Percentiles rank a stretch among this genome's conserved stretches.
phyloP scores from a whole-genome alignment of 2,113 vertebrate genomes.

The Lethenteron reissneri region DNA sequence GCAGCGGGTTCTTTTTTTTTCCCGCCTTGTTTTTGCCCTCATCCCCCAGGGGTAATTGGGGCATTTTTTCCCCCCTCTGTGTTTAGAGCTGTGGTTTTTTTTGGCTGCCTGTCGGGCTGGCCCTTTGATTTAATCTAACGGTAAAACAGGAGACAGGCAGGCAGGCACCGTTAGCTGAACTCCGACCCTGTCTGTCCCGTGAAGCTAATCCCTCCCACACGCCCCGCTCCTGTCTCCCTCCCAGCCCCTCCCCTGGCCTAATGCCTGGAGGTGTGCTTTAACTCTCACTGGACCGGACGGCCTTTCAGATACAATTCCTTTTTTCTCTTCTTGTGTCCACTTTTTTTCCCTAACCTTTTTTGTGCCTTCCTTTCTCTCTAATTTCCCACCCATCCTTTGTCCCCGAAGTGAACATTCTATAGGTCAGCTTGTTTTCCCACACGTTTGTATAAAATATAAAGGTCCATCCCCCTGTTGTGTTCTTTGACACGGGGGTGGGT shows the following conservation, averaged over 20 bases:
- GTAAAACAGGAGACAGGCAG: constrained; percentile 5
- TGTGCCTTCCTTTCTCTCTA: background rate
- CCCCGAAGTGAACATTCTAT: background rate
- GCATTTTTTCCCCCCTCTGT: too few relatives aligned
- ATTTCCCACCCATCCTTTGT: constrained; percentile 1
- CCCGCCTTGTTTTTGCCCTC: too few relatives aligned
- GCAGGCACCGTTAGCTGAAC: constrained; percentile 6
- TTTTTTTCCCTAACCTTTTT: constrained; percentile 1
- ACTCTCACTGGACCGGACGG: constrained; percentile 5
- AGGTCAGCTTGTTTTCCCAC: too few relatives aligned
- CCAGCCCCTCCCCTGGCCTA: background rate
- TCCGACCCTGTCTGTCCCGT: constrained; percentile 4
- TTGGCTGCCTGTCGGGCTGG: background rate
- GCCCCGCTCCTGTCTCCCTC: constrained; percentile 1
- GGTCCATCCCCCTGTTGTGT: too few relatives aligned
- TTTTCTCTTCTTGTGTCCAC: background rate
- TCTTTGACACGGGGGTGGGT: too few relatives aligned
- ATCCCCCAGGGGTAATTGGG: too few relatives aligned
- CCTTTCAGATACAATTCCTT: constrained; percentile 6
- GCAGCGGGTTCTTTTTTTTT: too few relatives aligned
- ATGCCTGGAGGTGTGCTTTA: constrained; percentile 6
- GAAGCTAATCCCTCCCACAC: constrained; percentile 5
- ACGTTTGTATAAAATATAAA: too few relatives aligned
- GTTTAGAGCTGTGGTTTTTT: too few relatives aligned
- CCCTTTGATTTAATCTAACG: constrained; percentile 5